Percentiles rank a stretch among this genome's conserved stretches.
Conservation (phyloP, 2,113 vertebrate species). For the Gorilla gorilla region DNA sequence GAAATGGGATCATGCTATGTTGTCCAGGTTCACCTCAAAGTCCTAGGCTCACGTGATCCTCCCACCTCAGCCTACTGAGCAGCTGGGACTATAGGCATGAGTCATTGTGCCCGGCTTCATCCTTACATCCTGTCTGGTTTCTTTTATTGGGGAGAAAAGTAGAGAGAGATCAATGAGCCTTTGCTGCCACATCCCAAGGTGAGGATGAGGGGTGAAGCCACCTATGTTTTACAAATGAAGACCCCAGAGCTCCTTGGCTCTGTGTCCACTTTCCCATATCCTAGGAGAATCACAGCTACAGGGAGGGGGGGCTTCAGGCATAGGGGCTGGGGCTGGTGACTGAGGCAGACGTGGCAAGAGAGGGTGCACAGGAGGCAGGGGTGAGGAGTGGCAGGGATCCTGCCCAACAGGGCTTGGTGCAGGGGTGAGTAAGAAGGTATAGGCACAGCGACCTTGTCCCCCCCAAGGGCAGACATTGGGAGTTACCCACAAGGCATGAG, state of each 20-base stretch:
- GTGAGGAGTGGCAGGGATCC: neutral
- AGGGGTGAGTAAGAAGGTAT: too few species aligned
- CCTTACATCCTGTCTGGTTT: neutral
- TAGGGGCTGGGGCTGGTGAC: neutral
- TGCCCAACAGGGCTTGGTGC: neutral
- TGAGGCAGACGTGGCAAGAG: neutral
- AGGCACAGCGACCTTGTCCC: neutral
- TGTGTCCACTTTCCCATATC: accelerated
- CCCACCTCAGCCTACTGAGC: neutral
- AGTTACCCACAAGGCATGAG: neutral
- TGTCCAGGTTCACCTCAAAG: neutral
- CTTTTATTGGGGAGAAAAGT: neutral
- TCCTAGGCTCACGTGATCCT: neutral
- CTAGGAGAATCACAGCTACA: neutral
- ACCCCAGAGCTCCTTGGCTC: neutral
- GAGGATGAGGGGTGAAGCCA: neutral
- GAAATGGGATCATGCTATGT: neutral
- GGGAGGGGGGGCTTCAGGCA: neutral
- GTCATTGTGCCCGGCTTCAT: neutral
- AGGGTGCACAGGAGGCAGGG: accelerated
- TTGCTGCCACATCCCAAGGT: neutral
- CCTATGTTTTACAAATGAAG: neutral
- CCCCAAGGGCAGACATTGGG: neutral
- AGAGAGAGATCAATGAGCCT: neutral
- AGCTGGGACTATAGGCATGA: neutral